Percentiles rank a stretch among this genome's conserved stretches.
phyloP scores from a whole-genome alignment of 2,888 invertebrate genomes.

The Fragum whitleyi region DNA sequence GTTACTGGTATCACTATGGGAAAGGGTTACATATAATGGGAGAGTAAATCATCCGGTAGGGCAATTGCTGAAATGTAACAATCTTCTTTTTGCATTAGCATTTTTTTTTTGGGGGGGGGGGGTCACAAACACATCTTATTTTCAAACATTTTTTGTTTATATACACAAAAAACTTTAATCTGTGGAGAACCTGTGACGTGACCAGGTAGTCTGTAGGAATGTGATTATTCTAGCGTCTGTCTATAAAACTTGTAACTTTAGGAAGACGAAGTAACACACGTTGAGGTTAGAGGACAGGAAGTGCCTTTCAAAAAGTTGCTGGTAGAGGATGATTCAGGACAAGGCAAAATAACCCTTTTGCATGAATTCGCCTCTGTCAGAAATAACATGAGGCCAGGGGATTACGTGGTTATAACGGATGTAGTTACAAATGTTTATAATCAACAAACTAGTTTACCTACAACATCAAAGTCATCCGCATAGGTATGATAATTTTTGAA shows the following conservation, averaged over 20 bases:
- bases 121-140: neutral
- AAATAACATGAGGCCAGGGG: slow-evolving; percentile 38
- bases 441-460: slow-evolving; percentile 22
- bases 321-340: slow-evolving; percentile 32
- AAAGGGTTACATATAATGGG: no score
- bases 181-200: no score
- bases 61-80: no score
- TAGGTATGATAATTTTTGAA: slow-evolving; percentile 3
- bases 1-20: no score
- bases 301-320: slow-evolving; percentile 27
- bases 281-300: neutral
- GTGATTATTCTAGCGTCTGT: neutral
- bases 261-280: slow-evolving; percentile 21
- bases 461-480: slow-evolving; percentile 15
- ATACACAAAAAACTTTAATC: no score
- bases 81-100: no score
- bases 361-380: slow-evolving; percentile 2
- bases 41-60: no score
- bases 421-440: slow-evolving; percentile 37
- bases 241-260: neutral
- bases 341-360: slow-evolving; percentile 44
- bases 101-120: no score
- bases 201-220: neutral
- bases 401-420: slow-evolving; percentile 47
- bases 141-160: no score